phyloP scores from a whole-genome alignment of 2,888 invertebrate genomes.

The Idaea aversata region DNA sequence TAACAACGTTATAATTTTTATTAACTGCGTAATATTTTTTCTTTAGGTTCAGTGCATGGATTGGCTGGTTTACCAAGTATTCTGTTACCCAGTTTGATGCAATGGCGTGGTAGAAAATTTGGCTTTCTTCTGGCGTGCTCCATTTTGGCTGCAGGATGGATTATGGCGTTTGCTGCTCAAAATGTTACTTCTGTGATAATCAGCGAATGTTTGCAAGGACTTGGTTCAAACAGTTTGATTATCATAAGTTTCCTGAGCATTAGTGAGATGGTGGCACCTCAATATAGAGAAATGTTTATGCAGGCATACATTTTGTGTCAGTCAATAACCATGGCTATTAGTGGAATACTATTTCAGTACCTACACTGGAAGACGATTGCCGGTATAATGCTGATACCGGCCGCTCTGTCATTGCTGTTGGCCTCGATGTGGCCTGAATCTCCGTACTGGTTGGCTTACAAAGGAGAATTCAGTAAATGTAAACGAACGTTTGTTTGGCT shows the following conservation, averaged over 20 bases:
- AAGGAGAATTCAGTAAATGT: slow-evolving; percentile 28
- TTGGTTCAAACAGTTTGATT: slow-evolving; percentile 27
- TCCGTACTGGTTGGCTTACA: slow-evolving; percentile 33
- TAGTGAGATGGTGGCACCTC: slow-evolving; percentile 32
- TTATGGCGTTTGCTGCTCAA: slow-evolving; percentile 20
- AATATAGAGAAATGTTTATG: slow-evolving; percentile 24
- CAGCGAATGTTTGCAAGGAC: slow-evolving; percentile 31
- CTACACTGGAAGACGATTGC: slow-evolving; percentile 30
- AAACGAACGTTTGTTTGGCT: slow-evolving; percentile 24
- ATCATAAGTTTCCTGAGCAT: slow-evolving; percentile 27
- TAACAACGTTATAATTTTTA: background rate
- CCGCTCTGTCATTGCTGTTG: slow-evolving; percentile 14
- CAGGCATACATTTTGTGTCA: slow-evolving; percentile 22
- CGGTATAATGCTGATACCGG: slow-evolving; percentile 22
- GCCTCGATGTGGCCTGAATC: slow-evolving; percentile 33
- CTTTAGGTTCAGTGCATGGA: slow-evolving; percentile 34
- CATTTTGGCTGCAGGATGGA: slow-evolving; percentile 28
- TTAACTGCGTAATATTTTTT: background rate
- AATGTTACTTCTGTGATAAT: slow-evolving; percentile 19
- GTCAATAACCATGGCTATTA: slow-evolving; percentile 23
- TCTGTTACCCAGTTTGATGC: slow-evolving; percentile 31
- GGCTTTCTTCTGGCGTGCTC: slow-evolving; percentile 29
- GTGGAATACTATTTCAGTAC: slow-evolving; percentile 23
- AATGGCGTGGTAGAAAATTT: slow-evolving; percentile 30
- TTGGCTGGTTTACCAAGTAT: slow-evolving; percentile 33